These are phyloP conservation scores for Lepus europaeus DNA, from an alignment of 2,113 vertebrate species.

Conservation along the genomic window DNA sequence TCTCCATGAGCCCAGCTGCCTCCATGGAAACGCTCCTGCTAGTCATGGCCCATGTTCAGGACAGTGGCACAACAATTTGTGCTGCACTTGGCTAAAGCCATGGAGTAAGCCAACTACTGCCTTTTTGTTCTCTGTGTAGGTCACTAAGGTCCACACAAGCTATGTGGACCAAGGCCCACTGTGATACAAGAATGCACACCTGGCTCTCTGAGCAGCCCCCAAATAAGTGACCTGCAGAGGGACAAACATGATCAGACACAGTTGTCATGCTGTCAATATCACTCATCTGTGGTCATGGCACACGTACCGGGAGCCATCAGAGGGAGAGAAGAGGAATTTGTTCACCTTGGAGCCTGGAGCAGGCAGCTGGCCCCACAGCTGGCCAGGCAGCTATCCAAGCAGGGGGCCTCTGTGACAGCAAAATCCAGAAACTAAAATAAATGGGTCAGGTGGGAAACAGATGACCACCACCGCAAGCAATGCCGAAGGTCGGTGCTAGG, in stretches of 20 bases:
- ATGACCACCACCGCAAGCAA: conserved; percentile 16
- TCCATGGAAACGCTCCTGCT: background rate
- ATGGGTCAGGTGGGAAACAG: conserved; percentile 64
- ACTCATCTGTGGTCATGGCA: background rate
- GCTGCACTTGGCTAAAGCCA: background rate
- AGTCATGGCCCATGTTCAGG: background rate
- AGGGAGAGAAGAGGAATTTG: background rate
- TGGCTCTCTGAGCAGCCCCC: background rate
- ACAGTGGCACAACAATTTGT: background rate
- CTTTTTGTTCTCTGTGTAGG: background rate
- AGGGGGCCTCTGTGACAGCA: conserved; percentile 56
- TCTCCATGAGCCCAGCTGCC: background rate
- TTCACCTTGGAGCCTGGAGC: conserved; percentile 70
- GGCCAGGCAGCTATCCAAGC: conserved; percentile 50
- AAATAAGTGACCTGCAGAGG: background rate
- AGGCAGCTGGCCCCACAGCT: conserved; percentile 75
- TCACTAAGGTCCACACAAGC: background rate
- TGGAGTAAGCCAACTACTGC: background rate
- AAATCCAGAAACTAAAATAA: conserved; percentile 65
- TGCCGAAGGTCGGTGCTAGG: conserved; percentile 47
- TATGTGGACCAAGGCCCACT: background rate
- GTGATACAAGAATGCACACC: background rate
- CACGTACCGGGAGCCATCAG: background rate
- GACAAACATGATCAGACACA: background rate
- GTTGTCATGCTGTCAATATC: background rate